phyloP scores from a whole-genome alignment of 1,140 invertebrate species.

The Aethina tumida region DNA sequence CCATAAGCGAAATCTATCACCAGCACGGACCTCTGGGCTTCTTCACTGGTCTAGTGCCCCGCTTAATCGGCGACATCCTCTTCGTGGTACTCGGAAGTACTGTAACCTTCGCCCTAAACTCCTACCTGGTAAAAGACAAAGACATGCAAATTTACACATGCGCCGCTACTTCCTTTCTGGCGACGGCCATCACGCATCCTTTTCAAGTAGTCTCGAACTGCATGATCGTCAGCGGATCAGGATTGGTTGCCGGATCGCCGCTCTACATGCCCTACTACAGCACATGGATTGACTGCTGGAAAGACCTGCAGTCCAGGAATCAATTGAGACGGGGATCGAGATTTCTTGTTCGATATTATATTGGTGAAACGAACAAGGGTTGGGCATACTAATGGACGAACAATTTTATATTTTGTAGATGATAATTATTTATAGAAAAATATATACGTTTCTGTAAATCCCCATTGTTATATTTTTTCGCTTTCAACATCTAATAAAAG shows the following conservation, averaged over 20 bases:
- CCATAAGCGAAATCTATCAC: constrained; percentile 66
- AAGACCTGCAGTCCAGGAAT: constrained; percentile 55
- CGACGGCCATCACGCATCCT: constrained; percentile 73
- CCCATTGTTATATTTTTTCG: too few species aligned
- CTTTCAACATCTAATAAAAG: too few species aligned
- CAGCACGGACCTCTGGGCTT: constrained; percentile 77
- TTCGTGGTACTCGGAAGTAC: constrained; percentile 60
- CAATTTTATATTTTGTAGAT: too few species aligned
- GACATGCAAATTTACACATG: constrained; percentile 56
- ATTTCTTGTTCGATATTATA: constrained; percentile 69
- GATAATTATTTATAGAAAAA: too few species aligned
- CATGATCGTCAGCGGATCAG: constrained; percentile 69
- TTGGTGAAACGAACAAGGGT: too few species aligned
- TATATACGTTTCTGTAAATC: too few species aligned
- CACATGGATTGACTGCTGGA: constrained; percentile 71
- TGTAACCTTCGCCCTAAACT: constrained; percentile 66
- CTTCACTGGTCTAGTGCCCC: constrained; percentile 72
- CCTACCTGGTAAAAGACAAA: constrained; percentile 66
- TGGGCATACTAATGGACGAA: too few species aligned
- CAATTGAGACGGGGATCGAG: constrained; percentile 78
- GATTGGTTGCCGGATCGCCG: constrained; percentile 62
- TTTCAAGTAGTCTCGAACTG: constrained; percentile 79
- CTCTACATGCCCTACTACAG: constrained; percentile 71
- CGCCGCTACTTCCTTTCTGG: constrained; percentile 53
- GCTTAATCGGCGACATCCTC: constrained; percentile 66